A percentile compares a stretch with the other conserved stretches of the same genome.
phyloP scores from a whole-genome alignment of 92 coral and sea anemone genomes.

The Porites evermanni region DNA sequence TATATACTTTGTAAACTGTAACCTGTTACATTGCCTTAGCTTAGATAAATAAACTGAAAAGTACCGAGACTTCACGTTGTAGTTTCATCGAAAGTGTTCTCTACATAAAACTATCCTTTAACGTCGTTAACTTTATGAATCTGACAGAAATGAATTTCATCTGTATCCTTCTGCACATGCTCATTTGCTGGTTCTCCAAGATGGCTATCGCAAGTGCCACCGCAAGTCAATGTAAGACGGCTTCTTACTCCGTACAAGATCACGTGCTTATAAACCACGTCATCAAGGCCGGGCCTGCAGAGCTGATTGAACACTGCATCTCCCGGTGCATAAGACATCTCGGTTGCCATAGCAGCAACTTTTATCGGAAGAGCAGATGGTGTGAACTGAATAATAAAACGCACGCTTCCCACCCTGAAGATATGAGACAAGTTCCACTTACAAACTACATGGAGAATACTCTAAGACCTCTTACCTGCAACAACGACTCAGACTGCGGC shows the following conservation, averaged over 20 bases:
- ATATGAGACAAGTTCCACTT: constrained; percentile 7
- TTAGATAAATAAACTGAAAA: too few species aligned
- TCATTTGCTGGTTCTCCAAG: not conserved
- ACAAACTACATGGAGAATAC: constrained; percentile 22
- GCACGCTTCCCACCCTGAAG: constrained; percentile 12
- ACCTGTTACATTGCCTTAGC: too few species aligned
- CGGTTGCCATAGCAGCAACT: constrained; percentile 30
- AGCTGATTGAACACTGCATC: not conserved
- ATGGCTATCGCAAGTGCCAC: too few species aligned
- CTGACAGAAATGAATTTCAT: not conserved
- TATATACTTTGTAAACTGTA: too few species aligned
- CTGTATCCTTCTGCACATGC: not conserved
- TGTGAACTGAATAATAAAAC: constrained; percentile 34
- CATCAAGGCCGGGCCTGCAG: not conserved
- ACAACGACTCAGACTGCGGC: constrained; percentile 9
- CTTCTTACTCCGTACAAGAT: constrained; percentile 1
- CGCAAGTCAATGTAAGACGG: not conserved
- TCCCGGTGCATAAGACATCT: constrained; percentile 10
- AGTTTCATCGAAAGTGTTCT: too few species aligned
- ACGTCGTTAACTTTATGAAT: not conserved
- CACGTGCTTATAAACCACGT: constrained; percentile 24
- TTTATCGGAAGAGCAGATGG: not conserved
- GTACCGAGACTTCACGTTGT: too few species aligned
- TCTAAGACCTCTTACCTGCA: constrained; percentile 7
- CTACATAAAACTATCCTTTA: too few species aligned